Percentiles rank a stretch among this genome's conserved stretches.
Conservation (phyloP, 2,797 vertebrate species). For the Xerus rutilus region DNA sequence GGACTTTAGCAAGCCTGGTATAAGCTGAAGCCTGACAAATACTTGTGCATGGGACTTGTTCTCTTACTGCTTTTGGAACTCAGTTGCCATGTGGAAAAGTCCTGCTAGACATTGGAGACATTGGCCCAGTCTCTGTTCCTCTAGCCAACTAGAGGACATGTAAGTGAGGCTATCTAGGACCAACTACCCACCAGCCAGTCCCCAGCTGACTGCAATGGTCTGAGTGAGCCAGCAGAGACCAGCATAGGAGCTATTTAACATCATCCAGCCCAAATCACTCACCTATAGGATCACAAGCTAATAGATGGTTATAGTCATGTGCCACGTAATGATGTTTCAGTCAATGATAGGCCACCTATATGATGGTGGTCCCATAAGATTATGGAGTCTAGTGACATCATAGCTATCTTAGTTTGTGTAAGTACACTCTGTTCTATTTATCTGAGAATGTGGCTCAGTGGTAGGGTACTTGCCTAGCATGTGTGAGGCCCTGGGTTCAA, state of each 20-base stretch:
- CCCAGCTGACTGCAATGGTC: background rate
- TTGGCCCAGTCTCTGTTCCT: background rate
- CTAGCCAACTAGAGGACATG: background rate
- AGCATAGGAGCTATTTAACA: background rate
- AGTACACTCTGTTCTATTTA: background rate
- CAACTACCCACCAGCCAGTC: rapidly evolving
- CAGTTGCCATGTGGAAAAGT: background rate
- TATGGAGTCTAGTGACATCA: background rate
- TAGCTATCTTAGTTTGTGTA: background rate
- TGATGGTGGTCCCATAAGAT: background rate
- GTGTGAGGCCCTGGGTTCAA: no score
- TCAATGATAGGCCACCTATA: background rate
- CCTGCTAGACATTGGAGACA: background rate
- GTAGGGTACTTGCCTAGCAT: no score
- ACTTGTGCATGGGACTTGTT: background rate
- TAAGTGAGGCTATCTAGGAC: background rate
- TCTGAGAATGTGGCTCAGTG: no score
- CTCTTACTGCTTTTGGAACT: background rate
- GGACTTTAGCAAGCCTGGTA: background rate
- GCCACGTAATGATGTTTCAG: background rate
- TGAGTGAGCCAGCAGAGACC: background rate
- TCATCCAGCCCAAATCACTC: no score
- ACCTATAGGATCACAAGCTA: background rate
- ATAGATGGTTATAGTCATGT: background rate
- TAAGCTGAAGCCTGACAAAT: background rate